Base-by-base conservation (phyloP, 2,797 vertebrate species). In the Pteropus rufus region DNA sequence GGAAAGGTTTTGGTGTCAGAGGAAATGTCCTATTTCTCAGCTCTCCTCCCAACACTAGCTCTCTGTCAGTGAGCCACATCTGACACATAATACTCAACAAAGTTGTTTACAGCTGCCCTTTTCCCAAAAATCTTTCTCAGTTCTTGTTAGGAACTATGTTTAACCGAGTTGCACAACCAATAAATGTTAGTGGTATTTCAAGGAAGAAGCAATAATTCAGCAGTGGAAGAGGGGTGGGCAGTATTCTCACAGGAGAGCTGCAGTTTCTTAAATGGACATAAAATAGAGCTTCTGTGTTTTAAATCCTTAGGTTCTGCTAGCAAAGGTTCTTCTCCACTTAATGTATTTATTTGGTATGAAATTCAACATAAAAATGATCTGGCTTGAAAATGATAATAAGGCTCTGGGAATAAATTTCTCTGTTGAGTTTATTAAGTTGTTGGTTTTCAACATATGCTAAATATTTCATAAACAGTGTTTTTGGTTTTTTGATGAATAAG, bases 351-450 rank as follows among this genome's bases (percentile, higher is more conserved):
- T 93, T 84, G 34, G 11, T 60, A 41, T 18, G 34, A 75, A 92
- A 81, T 81, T n/a, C 34, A 87, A 62, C 26, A 85, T 69, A 39
- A 69, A 90, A 88, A 60, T 65, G 9, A 56, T 58, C 26, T 73
- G 26, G 14, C 21, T 80, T 82, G 36, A 82, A 79, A 80, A 3
- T 62, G 36, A 26, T 92, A 85, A 56, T 70, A 54, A 95, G 34
- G 0, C 10, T 91, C 23, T 73, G 19, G 14, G 34, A 89, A 79
- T 94, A 46, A 56, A 87, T 80, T 16, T 95, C 10, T 41, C 92
- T 76, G 82, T 36, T 85, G n/a, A 85, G 11, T 94, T 96, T 94
- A 75, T 84, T 9, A 70, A 81, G 24, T 90, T 75, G 8, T 89
- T 96, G 23, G 10, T 19, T 88, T 93, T 92, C 82, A 91, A 85